Conservation (phyloP, 1,140 invertebrate genomes). For the Cataglyphis hispanica region DNA sequence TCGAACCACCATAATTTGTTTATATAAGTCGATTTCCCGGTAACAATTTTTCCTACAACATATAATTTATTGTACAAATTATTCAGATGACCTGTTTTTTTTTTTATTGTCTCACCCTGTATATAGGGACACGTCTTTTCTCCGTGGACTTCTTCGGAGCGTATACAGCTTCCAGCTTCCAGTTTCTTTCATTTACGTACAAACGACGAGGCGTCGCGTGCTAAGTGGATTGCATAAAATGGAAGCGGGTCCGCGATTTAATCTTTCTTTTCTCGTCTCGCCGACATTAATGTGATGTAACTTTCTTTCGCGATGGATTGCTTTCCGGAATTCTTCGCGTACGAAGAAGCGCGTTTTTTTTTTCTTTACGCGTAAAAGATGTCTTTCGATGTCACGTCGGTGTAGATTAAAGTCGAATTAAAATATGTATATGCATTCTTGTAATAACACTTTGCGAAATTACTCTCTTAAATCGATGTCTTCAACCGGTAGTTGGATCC, state of each 20-base stretch:
- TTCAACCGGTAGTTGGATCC: not conserved
- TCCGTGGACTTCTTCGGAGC: not conserved
- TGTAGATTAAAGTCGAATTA: slow-evolving; percentile 23
- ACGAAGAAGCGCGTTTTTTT: not conserved
- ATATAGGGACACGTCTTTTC: not conserved
- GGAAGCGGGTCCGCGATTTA: slow-evolving; percentile 10
- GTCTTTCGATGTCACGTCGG: not conserved
- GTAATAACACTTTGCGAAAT: slow-evolving; percentile 25
- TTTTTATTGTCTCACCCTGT: too few species aligned
- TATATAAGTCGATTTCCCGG: too few species aligned
- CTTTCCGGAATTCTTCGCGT: not conserved
- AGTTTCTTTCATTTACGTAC: slow-evolving; percentile 2
- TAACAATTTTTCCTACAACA: too few species aligned
- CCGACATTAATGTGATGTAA: not conserved
- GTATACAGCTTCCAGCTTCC: not conserved
- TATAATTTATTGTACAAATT: too few species aligned
- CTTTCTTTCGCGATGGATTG: not conserved
- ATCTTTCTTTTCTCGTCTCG: not conserved
- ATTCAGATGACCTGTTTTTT: too few species aligned
- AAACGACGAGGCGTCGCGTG: not conserved
- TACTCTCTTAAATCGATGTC: slow-evolving; percentile 6
- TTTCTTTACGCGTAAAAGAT: not conserved
- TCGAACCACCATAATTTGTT: too few species aligned
- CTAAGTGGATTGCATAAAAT: slow-evolving; percentile 19
- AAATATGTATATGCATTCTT: slow-evolving; percentile 14